Evolutionary conservation across 2,888 invertebrate species (phyloP).

Genomic region (Drosophila suboccidentalis): DNA sequence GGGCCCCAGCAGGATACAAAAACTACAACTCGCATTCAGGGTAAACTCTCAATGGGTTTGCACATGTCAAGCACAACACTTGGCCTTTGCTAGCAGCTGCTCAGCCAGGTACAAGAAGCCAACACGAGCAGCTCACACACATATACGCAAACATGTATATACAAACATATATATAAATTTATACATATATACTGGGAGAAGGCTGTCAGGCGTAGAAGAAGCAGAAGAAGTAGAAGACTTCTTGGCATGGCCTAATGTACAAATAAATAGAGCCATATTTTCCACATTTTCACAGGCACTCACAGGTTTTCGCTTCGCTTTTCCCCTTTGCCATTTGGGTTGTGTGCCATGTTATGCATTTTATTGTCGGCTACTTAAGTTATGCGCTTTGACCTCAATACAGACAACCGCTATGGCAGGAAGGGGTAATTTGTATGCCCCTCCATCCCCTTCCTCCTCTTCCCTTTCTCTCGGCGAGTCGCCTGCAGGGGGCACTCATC

Average conservation of each 20-base stretch:
- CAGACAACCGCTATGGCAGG: constrained; percentile 48
- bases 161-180: constrained; percentile 5
- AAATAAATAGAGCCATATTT: constrained; percentile 78
- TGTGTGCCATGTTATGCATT: constrained; percentile 72
- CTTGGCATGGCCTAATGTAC: constrained; percentile 68
- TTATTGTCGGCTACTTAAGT: constrained; percentile 82
- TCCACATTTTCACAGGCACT: constrained; percentile 59
- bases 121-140: neutral
- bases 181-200: neutral
- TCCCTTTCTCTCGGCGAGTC: neutral
- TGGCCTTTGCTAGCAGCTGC: constrained; percentile 74
- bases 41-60: constrained; percentile 49
- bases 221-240: constrained; percentile 23
- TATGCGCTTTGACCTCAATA: constrained; percentile 79
- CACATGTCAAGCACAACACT: constrained; percentile 77
- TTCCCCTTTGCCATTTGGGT: constrained; percentile 40
- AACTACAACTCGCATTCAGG: constrained; percentile 41
- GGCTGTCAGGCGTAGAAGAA: constrained; percentile 35
- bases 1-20: constrained; percentile 55
- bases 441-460: neutral
- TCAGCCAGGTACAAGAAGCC: constrained; percentile 56
- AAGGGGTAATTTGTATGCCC: neutral
- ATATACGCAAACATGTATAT: constrained; percentile 19
- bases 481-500: constrained; percentile 42
- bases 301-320: constrained; percentile 52